Base-by-base conservation (phyloP, 2,888 invertebrate genomes). In the Mesorhabditis sp. region DNA sequence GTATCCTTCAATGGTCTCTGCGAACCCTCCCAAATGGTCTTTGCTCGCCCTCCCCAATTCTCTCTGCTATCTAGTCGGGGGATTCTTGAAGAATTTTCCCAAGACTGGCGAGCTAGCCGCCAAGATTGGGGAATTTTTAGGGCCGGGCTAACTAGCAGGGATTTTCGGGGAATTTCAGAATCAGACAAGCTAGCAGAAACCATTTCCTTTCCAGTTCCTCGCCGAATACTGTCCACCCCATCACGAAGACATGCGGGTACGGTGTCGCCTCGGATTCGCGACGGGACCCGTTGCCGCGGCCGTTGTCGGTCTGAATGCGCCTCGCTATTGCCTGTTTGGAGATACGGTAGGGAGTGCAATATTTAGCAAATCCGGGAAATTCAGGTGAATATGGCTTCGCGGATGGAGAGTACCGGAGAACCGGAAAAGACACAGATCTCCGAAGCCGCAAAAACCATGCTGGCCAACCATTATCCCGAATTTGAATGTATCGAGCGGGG, bases 241-340 rank as follows among this genome's bases (percentile, higher is more conserved):
- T 67, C 74, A 74, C 42, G 45, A 65, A 41, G 70, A 71, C 6
- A 69, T 70, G 4, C 67, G 68, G 41, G 72, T 79, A n/a, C 76
- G 73, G 58, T 78, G 78, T 66, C 78, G 80, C 67, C 76, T 80
- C 58, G 84, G 84, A 4, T 78, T 83, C 70, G 67, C 10, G 1
- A n/a, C 41, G 61, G 78, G 78, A 3, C 77, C 78, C 3, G 83
- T 83, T 6, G 83, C 83, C 5, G 83, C 83, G 4, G 84, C 84
- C 15, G 84, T 85, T 7, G 83, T 85, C n/a, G 85, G 85, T 15
- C 72, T 85, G 43, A 83, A 83, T 65, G 85, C 85, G 45, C 85
- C 85, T 28, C 71, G 85, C 13, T 85, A 85, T 71, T 85, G 85
- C 72, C 77, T 85, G 2, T 85, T 84, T 64, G 84, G 84, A 45